Conservation (phyloP, 2,888 invertebrate species). For the Leptothorax acervorum region DNA sequence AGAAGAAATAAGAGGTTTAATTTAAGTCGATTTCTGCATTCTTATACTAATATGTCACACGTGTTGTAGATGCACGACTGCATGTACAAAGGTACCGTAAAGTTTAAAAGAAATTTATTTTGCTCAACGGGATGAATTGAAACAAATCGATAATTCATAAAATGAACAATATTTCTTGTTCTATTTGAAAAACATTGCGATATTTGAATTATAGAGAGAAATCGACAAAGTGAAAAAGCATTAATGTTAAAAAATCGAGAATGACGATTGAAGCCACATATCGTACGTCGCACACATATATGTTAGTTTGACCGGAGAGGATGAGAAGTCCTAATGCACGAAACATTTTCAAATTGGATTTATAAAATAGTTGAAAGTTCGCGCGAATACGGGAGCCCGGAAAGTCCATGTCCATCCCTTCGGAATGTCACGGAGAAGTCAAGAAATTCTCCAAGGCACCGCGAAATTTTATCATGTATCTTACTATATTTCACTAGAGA, state of each 20-base stretch:
- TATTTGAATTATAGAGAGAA: not conserved
- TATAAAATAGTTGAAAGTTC: slow-evolving; percentile 22
- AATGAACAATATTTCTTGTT: not conserved
- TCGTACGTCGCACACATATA: not conserved
- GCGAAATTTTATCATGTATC: slow-evolving; percentile 44
- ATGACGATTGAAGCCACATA: not conserved
- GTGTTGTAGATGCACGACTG: not conserved
- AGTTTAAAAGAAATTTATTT: slow-evolving; percentile 3
- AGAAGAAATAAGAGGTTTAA: not conserved
- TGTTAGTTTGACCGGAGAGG: not conserved
- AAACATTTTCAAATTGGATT: slow-evolving; percentile 34
- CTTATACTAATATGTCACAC: not conserved
- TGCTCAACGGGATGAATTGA: not conserved
- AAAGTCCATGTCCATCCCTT: slow-evolving; percentile 36
- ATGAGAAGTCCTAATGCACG: not conserved
- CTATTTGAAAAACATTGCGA: not conserved
- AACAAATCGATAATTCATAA: not conserved
- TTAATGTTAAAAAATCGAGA: not conserved
- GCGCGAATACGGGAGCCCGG: not conserved
- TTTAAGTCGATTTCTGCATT: not conserved
- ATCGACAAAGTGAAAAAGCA: not conserved
- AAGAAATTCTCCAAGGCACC: slow-evolving; percentile 30
- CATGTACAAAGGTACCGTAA: not conserved
- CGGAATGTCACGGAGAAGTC: slow-evolving; percentile 16
- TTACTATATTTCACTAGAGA: slow-evolving; percentile 36